Percentiles rank a stretch among this genome's conserved stretches.
These are phyloP conservation scores for Pangasius macronema DNA, from an alignment of 2,797 vertebrate species.

Conservation along the genomic window DNA sequence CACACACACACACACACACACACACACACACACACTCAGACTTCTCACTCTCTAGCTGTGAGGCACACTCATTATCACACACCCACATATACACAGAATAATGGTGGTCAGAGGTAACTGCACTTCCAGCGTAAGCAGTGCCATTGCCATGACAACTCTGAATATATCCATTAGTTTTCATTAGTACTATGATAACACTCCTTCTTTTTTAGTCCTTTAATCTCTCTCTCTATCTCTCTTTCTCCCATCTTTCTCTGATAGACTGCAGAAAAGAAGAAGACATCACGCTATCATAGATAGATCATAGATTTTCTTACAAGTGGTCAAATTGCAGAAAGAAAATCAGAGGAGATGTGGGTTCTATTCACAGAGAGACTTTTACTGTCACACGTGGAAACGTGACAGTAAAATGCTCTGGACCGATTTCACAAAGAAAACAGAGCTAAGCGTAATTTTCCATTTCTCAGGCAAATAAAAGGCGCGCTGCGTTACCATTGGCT, in stretches of 20 bases:
- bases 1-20: background rate
- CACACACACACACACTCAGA: conserved; percentile 9
- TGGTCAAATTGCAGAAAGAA: background rate
- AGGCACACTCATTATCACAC: conserved; percentile 31
- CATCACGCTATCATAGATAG: background rate
- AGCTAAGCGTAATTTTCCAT: background rate
- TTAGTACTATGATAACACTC: conserved; percentile 45
- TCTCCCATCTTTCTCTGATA: background rate
- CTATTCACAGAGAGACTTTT: background rate
- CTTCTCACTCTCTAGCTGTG: conserved; percentile 20
- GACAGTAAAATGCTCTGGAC: background rate
- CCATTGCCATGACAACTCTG: conserved; percentile 56
- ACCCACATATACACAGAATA: conserved; percentile 30
- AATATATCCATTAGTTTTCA: conserved; percentile 44
- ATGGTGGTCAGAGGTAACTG: conserved; percentile 48
- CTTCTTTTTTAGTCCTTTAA: conserved; percentile 16
- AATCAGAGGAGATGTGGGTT: background rate
- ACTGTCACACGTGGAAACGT: too few species aligned
- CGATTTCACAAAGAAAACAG: background rate
- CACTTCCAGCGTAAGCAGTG: conserved; percentile 44
- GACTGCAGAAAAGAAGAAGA: background rate
- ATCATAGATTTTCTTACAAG: background rate
- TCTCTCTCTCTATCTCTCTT: background rate
- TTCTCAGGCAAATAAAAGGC: background rate
- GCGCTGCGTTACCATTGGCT: background rate